Base-by-base conservation (phyloP, 2,888 invertebrate genomes). In the Stictocephala bisonia region DNA sequence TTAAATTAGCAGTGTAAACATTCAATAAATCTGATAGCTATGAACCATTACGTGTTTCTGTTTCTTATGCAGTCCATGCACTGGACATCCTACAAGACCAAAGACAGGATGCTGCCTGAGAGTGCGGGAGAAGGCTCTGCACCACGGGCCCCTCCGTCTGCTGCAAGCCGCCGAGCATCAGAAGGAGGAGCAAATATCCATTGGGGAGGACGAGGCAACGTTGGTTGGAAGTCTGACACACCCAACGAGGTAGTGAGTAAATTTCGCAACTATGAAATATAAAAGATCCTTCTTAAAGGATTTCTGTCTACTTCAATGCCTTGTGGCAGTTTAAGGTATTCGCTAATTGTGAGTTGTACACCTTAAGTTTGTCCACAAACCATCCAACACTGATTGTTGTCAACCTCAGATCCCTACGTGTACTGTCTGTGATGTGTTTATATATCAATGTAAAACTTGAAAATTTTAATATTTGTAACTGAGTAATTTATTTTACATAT, bases 221-320 rank as follows among this genome's bases (percentile, higher is more conserved):
- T 87, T 56, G 90, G 89, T 74, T 93, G 92, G 88, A 90, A 90
- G 80, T 88, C 90, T 67, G 91, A 93, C 77, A 90, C 93, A 27
- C 91, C 93, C 31, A 90, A 89, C 78, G 93, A 94, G 83, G 91
- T 94, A 80, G 92, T 93, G 85, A 91, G 88, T 84, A 94, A 94
- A 85, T 94, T 94, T 85, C 91, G 94, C 84, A 95, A 95, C 86
- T 95, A 95, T 86, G 95, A 96, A 86, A 95, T 95, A 83, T 96
- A 94, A 93, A 22, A 26, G 44, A 51, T 27, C 24, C 9, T 22
- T 18, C 48, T 13, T 13, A 13, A 53, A 27, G 26, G 24, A 27
- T 53, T 53, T 27, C 31, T 29, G 22, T 9, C 29, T 29, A 29
- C 22, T 20, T n/a, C 22, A 35, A n/a, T 15, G 31, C 60, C 60